These are phyloP conservation scores for Cantharis nigra DNA, from an alignment of 2,888 invertebrate species.

Conservation along the genomic window DNA sequence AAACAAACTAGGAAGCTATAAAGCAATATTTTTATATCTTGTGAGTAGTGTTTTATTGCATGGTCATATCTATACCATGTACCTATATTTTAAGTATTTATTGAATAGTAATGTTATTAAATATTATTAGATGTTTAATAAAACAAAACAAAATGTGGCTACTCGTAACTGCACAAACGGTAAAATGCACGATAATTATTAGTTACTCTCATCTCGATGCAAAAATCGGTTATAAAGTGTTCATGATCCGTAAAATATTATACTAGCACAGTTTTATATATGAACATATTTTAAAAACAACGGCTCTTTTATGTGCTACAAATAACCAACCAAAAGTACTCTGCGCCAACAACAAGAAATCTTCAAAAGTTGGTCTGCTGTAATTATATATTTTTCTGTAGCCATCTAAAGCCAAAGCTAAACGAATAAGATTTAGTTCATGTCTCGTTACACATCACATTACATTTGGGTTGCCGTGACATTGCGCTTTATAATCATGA, in stretches of 20 bases:
- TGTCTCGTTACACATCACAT: conserved; percentile 14
- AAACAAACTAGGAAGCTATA: no score
- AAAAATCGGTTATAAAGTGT: conserved; percentile 9
- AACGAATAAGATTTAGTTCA: conserved; percentile 12
- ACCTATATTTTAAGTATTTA: background rate
- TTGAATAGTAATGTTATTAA: background rate
- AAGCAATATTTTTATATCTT: no score
- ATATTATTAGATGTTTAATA: background rate
- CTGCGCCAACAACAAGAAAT: background rate
- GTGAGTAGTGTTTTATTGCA: no score
- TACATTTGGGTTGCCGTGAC: conserved; percentile 20
- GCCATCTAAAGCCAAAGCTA: background rate
- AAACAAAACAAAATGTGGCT: background rate
- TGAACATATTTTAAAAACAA: conserved; percentile 3
- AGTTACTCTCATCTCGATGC: background rate
- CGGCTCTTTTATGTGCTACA: conserved; percentile 8
- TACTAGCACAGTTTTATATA: conserved; percentile 10
- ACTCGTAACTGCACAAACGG: background rate
- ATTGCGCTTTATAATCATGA: conserved; percentile 16
- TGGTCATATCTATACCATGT: no score
- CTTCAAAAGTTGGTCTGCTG: background rate
- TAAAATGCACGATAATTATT: conserved; percentile 11
- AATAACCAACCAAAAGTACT: background rate
- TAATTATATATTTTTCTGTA: background rate
- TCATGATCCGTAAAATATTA: conserved; percentile 17